Percentiles rank a stretch among this genome's conserved stretches.
Evolutionary conservation across 2,113 vertebrate genomes (phyloP).

Genomic region (Leptocoma aspasia): DNA sequence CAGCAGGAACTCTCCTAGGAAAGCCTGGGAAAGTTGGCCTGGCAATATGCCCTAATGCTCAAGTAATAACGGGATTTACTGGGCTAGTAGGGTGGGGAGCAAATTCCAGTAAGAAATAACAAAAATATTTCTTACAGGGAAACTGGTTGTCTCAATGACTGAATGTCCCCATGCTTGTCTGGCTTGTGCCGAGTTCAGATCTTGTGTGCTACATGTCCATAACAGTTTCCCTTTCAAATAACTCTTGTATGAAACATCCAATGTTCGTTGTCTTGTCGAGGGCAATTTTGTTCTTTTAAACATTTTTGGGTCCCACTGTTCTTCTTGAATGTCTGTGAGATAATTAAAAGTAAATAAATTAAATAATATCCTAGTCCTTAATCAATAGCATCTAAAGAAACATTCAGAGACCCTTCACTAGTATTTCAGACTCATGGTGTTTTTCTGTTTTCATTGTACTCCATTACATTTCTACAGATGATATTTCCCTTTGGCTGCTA

Average conservation of each 20-base stretch:
- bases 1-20: neutral
- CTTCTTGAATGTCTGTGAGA: neutral
- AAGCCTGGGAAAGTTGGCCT: slow-evolving; percentile 47
- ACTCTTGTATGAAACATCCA: neutral
- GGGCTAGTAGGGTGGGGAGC: neutral
- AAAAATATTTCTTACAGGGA: neutral
- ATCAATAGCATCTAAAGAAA: neutral
- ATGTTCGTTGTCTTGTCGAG: neutral
- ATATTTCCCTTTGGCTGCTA: neutral
- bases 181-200: neutral
- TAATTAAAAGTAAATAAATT: neutral
- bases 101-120: slow-evolving; percentile 33
- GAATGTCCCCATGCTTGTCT: neutral
- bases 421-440: neutral
- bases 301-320: neutral
- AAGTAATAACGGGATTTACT: neutral
- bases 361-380: neutral
- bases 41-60: slow-evolving; percentile 2
- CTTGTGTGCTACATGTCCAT: rapidly evolving
- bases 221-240: neutral
- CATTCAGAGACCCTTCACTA: neutral
- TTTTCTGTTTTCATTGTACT: neutral
- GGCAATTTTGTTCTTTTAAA: neutral
- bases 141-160: neutral
- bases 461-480: neutral